phyloP scores from a whole-genome alignment of 64 coral and sea anemone species.

The Montipora cactus region DNA sequence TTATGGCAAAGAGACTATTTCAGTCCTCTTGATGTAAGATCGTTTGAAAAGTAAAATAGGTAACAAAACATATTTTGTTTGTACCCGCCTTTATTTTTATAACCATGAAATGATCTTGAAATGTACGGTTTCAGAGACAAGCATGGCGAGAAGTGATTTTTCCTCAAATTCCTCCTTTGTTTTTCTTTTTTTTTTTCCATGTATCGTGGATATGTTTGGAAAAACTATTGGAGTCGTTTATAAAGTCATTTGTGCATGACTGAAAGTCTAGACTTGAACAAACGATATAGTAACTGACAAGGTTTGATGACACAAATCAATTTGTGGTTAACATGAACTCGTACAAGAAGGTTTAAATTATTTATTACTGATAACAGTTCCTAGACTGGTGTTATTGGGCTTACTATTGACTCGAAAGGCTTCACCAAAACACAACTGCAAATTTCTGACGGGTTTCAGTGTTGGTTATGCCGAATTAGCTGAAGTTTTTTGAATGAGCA shows the following conservation, averaged over 20 bases:
- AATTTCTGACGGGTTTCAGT: background rate
- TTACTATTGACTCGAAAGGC: background rate
- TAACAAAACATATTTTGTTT: too few relatives aligned
- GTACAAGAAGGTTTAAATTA: background rate
- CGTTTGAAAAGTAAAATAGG: too few relatives aligned
- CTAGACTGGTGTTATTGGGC: background rate
- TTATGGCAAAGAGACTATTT: too few relatives aligned
- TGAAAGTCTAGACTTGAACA: background rate
- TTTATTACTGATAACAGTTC: background rate
- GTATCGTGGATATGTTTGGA: background rate
- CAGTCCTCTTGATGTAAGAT: too few relatives aligned
- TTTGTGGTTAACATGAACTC: background rate
- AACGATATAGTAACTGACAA: background rate
- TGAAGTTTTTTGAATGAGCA: too few relatives aligned
- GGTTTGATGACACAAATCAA: background rate
- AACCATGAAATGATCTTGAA: too few relatives aligned
- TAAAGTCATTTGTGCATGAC: background rate
- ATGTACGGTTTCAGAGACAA: too few relatives aligned
- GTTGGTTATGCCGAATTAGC: too few relatives aligned
- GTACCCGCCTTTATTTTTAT: too few relatives aligned
- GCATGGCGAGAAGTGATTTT: too few relatives aligned
- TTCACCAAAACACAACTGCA: background rate
- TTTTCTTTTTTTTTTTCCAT: background rate
- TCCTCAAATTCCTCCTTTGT: too few relatives aligned
- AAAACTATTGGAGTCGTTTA: background rate